phyloP scores from a whole-genome alignment of 2,888 invertebrate genomes.

The Parochlus steinenii region DNA sequence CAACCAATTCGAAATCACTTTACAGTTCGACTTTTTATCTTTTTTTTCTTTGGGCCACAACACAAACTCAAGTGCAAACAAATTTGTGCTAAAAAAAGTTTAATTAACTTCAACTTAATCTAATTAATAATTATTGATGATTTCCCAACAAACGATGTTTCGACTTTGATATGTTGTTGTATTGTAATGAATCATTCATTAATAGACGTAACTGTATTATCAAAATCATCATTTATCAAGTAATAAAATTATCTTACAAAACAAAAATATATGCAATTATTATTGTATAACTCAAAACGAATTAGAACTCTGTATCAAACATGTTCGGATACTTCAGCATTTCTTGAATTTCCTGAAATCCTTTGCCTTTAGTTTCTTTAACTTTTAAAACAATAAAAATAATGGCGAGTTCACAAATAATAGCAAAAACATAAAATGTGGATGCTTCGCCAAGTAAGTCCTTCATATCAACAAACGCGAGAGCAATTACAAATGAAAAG shows the following conservation, averaged over 20 bases:
- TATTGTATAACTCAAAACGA: neutral
- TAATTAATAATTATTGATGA: no score
- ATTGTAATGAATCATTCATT: no score
- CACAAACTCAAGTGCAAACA: no score
- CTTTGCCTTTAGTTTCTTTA: constrained; percentile 9
- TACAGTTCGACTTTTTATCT: no score
- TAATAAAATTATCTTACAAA: neutral
- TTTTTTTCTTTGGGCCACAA: no score
- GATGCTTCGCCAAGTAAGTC: neutral
- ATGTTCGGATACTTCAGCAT: neutral
- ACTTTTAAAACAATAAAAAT: neutral
- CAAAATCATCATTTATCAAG: no score
- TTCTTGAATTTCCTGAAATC: constrained; percentile 6
- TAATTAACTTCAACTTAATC: no score
- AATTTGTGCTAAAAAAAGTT: no score
- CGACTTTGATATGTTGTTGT: no score
- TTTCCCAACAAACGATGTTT: no score
- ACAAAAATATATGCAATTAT: neutral
- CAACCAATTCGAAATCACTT: no score
- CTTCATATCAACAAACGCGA: constrained; percentile 1
- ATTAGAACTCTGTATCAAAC: neutral
- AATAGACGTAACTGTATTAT: no score
- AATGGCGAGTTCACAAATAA: neutral
- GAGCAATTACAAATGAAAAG: neutral
- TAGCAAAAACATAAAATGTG: constrained; percentile 4